These are phyloP conservation scores for Mustelus asterias DNA, from an alignment of 2,113 vertebrate genomes.

Conservation along the genomic window DNA sequence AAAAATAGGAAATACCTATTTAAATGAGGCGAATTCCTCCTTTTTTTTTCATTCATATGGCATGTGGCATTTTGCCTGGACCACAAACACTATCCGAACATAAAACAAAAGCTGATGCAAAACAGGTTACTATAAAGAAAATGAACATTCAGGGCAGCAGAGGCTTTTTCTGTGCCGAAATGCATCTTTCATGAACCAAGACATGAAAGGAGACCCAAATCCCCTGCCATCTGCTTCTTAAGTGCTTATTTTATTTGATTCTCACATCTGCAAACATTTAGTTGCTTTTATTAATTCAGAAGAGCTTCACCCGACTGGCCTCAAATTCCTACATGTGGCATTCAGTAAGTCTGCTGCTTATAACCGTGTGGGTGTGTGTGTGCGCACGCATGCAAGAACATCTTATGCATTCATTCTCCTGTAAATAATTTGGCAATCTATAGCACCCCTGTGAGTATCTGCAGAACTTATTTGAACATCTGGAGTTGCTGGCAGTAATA, in stretches of 20 bases:
- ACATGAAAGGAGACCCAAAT: conserved; percentile 23
- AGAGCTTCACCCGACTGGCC: background rate
- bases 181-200: conserved; percentile 26
- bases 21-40: background rate
- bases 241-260: background rate
- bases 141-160: background rate
- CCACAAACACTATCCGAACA: background rate
- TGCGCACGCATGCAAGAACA: background rate
- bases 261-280: conserved; percentile 25
- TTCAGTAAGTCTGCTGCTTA: background rate
- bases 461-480: background rate
- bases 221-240: conserved; percentile 19
- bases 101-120: background rate
- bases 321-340: background rate
- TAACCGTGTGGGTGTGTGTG: background rate
- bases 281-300: conserved; percentile 25
- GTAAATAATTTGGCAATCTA: background rate
- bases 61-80: background rate
- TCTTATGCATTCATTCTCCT: background rate
- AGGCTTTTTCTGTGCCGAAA: background rate
- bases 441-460: background rate
- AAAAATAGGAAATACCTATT: background rate
- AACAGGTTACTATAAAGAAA: background rate
- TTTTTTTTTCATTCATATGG: background rate
- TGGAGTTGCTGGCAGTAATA: background rate